Percentiles rank a stretch among this genome's conserved stretches.
These are phyloP conservation scores for Pseudomyrmex sp. DNA, from an alignment of 1,140 invertebrate genomes.

Conservation along the genomic window DNA sequence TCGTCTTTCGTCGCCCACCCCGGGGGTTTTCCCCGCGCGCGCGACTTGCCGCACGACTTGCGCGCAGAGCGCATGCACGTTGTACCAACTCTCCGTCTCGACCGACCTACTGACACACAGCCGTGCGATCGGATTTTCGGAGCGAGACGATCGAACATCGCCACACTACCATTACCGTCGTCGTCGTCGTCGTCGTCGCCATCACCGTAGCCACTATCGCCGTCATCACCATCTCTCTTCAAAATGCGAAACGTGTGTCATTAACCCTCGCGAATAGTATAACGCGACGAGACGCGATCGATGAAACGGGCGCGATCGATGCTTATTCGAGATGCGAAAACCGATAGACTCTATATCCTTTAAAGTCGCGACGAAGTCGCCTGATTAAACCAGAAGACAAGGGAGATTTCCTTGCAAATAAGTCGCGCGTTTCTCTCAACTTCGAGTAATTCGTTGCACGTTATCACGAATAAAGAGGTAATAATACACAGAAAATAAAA, in stretches of 20 bases:
- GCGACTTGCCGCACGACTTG: conserved; percentile 30
- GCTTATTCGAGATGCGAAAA: conserved; percentile 18
- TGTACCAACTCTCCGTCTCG: conserved; percentile 31
- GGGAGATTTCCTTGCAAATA: background rate
- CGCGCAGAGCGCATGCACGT: conserved; percentile 64
- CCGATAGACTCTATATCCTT: background rate
- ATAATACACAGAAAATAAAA: background rate
- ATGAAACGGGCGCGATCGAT: conserved; percentile 9
- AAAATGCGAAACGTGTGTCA: conserved; percentile 8
- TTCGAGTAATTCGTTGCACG: background rate
- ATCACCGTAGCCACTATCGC: background rate
- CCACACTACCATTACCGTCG: background rate
- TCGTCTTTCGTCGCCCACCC: conserved; percentile 58
- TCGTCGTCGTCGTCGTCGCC: background rate
- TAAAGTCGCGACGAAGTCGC: background rate
- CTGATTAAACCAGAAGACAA: background rate
- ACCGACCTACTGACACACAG: conserved; percentile 70
- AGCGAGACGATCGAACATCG: conserved; percentile 40
- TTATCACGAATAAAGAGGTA: background rate
- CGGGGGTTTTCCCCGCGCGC: conserved; percentile 1
- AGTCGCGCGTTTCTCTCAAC: background rate
- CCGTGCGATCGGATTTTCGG: conserved; percentile 34
- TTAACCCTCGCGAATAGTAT: conserved; percentile 47
- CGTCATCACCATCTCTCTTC: background rate
- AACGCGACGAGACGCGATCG: background rate